A percentile compares a stretch with the other conserved stretches of the same genome.
Evolutionary conservation across 2,113 vertebrate genomes (phyloP).

Genomic region (Phaethon lepturus): DNA sequence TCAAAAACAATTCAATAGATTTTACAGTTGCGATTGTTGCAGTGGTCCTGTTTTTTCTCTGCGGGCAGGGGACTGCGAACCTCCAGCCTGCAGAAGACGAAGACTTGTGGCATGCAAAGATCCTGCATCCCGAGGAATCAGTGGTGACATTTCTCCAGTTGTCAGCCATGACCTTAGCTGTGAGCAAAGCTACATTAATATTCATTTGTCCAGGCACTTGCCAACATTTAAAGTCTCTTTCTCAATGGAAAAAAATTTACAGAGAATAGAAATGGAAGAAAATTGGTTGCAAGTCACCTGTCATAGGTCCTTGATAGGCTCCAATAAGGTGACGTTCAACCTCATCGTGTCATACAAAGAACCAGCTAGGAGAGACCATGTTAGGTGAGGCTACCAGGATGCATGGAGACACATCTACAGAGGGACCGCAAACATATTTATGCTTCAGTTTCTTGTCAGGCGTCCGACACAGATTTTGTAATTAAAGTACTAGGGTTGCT

Average conservation of each 20-base stretch:
- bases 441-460: neutral
- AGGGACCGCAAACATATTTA: accelerated
- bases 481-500: neutral
- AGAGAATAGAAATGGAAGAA: neutral
- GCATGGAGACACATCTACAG: neutral
- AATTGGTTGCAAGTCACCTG: neutral
- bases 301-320: neutral
- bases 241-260: neutral
- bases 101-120: neutral
- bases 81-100: neutral
- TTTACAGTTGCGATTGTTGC: neutral
- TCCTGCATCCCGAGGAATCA: neutral
- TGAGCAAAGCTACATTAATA: neutral
- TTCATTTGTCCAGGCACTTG: neutral
- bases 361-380: neutral
- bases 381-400: neutral
- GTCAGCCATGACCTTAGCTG: neutral
- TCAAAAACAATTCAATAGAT: neutral
- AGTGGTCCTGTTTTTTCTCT: neutral
- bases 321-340: neutral
- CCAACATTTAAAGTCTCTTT: neutral
- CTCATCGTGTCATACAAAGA: neutral
- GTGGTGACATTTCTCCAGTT: neutral
- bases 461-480: accelerated
- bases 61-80: neutral